Evolutionary conservation across 2,797 vertebrate genomes (phyloP).

Genomic region (Corythornis leucogaster): DNA sequence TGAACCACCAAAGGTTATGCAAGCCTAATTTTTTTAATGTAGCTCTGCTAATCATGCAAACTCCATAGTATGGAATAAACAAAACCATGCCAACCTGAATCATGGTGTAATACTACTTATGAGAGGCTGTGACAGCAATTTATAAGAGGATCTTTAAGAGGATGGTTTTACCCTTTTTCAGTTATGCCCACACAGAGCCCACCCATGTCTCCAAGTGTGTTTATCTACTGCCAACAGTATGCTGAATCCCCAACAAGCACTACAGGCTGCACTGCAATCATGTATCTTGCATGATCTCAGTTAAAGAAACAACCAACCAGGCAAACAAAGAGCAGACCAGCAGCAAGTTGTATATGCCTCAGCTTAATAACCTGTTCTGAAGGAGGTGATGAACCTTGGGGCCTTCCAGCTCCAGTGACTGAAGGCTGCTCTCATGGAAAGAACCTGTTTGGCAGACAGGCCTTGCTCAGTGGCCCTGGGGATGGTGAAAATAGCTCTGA

Average conservation of each 20-base stretch:
- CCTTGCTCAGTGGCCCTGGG: neutral
- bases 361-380: neutral
- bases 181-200: neutral
- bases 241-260: neutral
- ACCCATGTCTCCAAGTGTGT: neutral
- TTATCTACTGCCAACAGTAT: neutral
- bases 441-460: neutral
- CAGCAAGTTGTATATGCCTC: neutral
- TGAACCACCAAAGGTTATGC: neutral
- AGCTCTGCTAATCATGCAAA: neutral
- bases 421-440: constrained; percentile 6
- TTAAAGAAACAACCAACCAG: neutral
- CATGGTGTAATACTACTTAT: neutral
- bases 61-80: neutral
- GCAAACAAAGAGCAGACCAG: neutral
- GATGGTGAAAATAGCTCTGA: neutral
- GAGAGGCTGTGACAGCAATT: neutral
- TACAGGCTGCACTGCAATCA: neutral
- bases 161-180: neutral
- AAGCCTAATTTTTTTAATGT: neutral
- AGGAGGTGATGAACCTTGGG: neutral
- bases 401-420: neutral
- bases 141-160: neutral
- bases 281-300: neutral
- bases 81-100: neutral